A percentile compares a stretch with the other conserved stretches of the same genome.
Evolutionary conservation across 2,797 vertebrate genomes (phyloP).

Genomic region (Hirundo rustica): DNA sequence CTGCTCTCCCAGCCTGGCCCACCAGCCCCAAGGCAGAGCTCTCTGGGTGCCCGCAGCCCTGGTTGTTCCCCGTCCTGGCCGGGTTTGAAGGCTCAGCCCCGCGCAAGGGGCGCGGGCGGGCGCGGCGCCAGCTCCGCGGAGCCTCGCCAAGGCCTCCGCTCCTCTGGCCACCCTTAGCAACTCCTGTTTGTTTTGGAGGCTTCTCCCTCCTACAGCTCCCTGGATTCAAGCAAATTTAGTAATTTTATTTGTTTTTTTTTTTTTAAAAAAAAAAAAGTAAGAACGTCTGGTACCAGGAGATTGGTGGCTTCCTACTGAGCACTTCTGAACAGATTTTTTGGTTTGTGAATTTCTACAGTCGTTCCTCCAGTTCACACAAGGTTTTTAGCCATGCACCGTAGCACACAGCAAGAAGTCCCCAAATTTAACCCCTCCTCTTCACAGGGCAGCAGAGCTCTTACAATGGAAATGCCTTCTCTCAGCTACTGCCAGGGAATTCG

Average conservation of each 20-base stretch:
- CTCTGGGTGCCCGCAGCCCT: background rate
- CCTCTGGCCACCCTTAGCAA: background rate
- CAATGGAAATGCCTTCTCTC: background rate
- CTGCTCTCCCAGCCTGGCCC: background rate
- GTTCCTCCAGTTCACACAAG: background rate
- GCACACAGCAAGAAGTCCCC: background rate
- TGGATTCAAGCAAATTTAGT: background rate
- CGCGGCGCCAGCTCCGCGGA: background rate
- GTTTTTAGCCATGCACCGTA: background rate
- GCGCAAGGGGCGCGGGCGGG: fast-evolving
- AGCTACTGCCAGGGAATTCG: background rate
- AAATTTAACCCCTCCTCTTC: background rate
- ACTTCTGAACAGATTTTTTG: background rate
- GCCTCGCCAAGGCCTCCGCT: background rate
- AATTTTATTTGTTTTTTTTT: background rate
- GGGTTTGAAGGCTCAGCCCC: fast-evolving
- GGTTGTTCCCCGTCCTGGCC: fast-evolving
- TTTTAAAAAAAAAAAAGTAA: background rate
- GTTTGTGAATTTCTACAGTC: background rate
- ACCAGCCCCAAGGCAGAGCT: fast-evolving
- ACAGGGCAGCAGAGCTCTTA: background rate
- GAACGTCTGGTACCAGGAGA: background rate
- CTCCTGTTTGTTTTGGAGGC: background rate
- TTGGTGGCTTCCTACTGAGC: fast-evolving
- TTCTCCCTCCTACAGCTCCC: background rate